Evolutionary conservation across 2,888 invertebrate species (phyloP), one percentile per base, ranked within the genome.

Genomic region (Amblyjoppa fuscipennis): DNA sequence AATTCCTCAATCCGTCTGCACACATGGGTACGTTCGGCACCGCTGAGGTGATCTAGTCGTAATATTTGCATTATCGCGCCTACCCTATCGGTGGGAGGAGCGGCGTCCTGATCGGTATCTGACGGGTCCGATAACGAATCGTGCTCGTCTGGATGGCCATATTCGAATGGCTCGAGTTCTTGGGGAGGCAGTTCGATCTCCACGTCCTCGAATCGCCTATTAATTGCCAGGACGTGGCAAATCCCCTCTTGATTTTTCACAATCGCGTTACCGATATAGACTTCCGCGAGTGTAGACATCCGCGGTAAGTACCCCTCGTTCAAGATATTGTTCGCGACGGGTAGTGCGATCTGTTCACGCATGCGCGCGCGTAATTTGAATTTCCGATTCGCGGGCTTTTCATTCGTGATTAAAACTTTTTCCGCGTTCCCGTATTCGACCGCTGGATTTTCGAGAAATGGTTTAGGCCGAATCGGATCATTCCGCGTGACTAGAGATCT

Each of bases 1-100:
- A 71, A 84, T 45, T 80, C 49, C 5, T 41, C 20, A 3, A 81
- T 13, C 0, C 76, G 41, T 16, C 5, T 16, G 0, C 76, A 31
- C 2, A 84, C 56, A 38, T 74, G 70, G 0, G 49, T 31, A 25
- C 61, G 28, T 66, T 87, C 84, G 49, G 45, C 25, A 3, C 73
- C 69, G 34, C 82, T 81, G 6, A 88, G 66, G 4, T 83, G 70
- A 9, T 73, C 53, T 3, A 87, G n/a, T 6, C 84, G 31, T 0
- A 84, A 13, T 7, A n/a, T 2, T 45, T 76, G 6, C 34, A 76
- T 16, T 3, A 77, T 68, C 28, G 51, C 34, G 28, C 20, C n/a
- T 0, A 76, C 66, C 20, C 75, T 49, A 20, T 76, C 64, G 31
- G 2, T 4, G 6, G 31, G n/a, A 28, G 7, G 4, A 13, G n/a